Evolutionary conservation across 1,140 invertebrate species (phyloP).

Genomic region (Mactra quadrangularis): DNA sequence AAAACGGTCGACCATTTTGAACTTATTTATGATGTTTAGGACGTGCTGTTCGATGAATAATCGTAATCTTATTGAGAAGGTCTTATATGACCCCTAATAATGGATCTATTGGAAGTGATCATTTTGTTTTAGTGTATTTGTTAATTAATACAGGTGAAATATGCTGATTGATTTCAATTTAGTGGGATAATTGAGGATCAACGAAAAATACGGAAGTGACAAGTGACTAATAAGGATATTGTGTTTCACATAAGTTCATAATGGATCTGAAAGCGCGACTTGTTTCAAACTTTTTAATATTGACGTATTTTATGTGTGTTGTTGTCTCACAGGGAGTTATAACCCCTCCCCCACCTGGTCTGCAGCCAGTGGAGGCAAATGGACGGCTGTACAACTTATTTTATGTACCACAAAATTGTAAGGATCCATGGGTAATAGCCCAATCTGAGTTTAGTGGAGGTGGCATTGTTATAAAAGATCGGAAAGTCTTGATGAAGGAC

Average conservation of each 20-base stretch:
- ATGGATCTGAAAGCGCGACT: background rate
- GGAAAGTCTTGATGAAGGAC: slow-evolving; percentile 70
- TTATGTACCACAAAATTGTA: slow-evolving; percentile 73
- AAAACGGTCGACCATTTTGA: slow-evolving; percentile 58
- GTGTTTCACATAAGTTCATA: background rate
- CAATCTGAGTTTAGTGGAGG: slow-evolving; percentile 59
- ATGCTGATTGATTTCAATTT: too few relatives aligned
- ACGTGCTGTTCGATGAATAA: too few relatives aligned
- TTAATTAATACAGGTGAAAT: too few relatives aligned
- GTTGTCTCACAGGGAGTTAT: slow-evolving; percentile 15
- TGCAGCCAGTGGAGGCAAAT: slow-evolving; percentile 72
- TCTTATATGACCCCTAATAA: too few relatives aligned
- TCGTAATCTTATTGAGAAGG: too few relatives aligned
- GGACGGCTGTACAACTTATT: slow-evolving; percentile 73
- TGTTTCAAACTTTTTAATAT: background rate
- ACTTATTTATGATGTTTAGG: background rate
- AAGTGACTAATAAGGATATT: background rate
- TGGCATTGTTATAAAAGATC: slow-evolving; percentile 67
- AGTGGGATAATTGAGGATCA: too few relatives aligned
- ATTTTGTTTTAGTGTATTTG: too few relatives aligned
- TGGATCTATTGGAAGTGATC: too few relatives aligned
- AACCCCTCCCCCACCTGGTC: slow-evolving; percentile 70
- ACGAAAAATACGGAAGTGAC: slow-evolving; percentile 26
- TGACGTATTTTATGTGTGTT: background rate
- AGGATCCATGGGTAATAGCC: slow-evolving; percentile 68